Evolutionary conservation across 2,113 vertebrate genomes (phyloP), one percentile per base, ranked within the genome.

Genomic region (Tachuris rubrigastra): DNA sequence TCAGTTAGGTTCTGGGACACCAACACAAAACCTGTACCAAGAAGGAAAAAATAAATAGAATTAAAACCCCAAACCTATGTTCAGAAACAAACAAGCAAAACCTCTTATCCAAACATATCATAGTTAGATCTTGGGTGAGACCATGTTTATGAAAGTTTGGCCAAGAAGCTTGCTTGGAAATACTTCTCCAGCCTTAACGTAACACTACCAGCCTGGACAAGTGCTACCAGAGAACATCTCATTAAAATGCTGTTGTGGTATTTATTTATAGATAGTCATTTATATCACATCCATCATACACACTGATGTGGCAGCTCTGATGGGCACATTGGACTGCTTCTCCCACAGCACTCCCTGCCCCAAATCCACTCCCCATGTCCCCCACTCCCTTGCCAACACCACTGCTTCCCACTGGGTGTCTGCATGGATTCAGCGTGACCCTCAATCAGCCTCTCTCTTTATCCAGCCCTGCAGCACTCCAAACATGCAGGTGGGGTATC

Each of bases 151-250:
- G 60, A 84, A 68, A 63, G 76, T 81, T 93, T 96, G 50, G 79
- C 79, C 85, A 88, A 90, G 83, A 55, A 90, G 65, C 27, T 92
- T 83, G 71, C 74, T 93, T 71, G 56, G 82, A 93, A 72, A 92
- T 81, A 52, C 73, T 77, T 93, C 90, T 92, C 67, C 65, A 86
- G 88, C 85, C 85, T 90, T 56, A 86, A 77, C 72, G 60, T 24
- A 90, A 81, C 79, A 86, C 79, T 60, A 78, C 93, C 93, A 96
- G 95, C 85, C 96, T 92, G 83, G 85, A 88, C 93, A 96, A 92
- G 95, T 74, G 92, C 90, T 96, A 68, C 72, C 52, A 92, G 85
- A 96, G 80, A 95, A 92, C 56, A 89, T 8, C 83, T 96, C 83
- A 91, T 87, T 95, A 86, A 86, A 94, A 84, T 74, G 85, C 39